These are phyloP conservation scores for Onychomys leucogaster DNA, from an alignment of 2,797 vertebrate species.

Conservation along the genomic window DNA sequence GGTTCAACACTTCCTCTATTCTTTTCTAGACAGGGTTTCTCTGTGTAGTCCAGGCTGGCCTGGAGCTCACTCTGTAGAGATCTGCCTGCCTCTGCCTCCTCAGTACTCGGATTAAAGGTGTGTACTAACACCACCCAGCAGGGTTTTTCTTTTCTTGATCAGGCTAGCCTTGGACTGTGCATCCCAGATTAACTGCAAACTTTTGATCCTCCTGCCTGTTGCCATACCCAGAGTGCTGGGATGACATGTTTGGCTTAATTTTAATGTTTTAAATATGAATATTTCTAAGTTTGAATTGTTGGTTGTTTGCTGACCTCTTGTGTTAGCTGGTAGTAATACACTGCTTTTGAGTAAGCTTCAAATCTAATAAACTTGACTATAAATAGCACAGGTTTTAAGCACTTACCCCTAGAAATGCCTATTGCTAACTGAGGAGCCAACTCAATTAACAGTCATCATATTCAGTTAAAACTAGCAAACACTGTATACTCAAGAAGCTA, in stretches of 20 bases:
- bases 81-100: neutral
- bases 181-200: neutral
- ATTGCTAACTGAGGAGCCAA: neutral
- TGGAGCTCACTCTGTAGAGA: neutral
- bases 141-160: neutral
- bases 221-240: neutral
- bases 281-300: neutral
- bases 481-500: neutral
- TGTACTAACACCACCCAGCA: neutral
- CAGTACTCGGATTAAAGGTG: neutral
- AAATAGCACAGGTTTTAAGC: neutral
- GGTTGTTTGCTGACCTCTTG: conserved; percentile 82
- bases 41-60: neutral
- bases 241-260: neutral
- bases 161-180: neutral
- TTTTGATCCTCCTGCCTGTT: neutral
- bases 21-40: neutral
- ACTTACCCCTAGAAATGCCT: neutral
- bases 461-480: neutral
- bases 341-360: neutral
- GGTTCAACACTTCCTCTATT: neutral
- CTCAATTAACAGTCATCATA: neutral
- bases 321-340: conserved; percentile 76
- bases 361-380: neutral
- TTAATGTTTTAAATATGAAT: conserved; percentile 29